Evolutionary conservation across 2,113 vertebrate species (phyloP).

Genomic region (Dicentrarchus labrax): DNA sequence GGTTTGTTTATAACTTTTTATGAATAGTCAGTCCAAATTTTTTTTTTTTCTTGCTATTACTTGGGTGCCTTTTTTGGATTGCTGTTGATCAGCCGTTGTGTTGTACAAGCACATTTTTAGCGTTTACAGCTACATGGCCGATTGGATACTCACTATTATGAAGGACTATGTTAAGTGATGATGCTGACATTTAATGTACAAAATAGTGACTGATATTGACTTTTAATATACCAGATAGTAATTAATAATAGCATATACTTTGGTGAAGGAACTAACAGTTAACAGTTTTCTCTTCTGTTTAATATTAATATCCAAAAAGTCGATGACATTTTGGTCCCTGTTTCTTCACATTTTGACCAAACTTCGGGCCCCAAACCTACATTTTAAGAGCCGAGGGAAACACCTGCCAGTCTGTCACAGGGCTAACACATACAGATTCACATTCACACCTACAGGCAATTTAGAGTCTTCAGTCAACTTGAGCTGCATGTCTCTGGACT

Average conservation of each 20-base stretch:
- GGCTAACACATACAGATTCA: slow-evolving; percentile 29
- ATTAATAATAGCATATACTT: neutral
- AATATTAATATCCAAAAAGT: neutral
- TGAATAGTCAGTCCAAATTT: neutral
- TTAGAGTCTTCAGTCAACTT: slow-evolving; percentile 51
- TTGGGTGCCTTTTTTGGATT: neutral
- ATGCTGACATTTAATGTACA: neutral
- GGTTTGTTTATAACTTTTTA: neutral
- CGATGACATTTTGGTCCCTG: neutral
- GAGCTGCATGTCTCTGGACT: slow-evolving; percentile 44
- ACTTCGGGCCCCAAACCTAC: neutral
- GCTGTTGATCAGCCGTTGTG: neutral
- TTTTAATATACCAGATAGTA: neutral
- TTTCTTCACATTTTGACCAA: neutral
- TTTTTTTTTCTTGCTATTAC: neutral
- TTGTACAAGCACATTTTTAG: neutral
- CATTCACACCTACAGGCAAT: slow-evolving; percentile 48
- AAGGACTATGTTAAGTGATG: neutral
- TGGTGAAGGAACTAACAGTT: neutral
- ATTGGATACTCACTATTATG: slow-evolving; percentile 1
- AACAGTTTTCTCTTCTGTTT: neutral
- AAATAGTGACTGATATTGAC: neutral
- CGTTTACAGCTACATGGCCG: neutral
- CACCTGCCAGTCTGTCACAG: slow-evolving; percentile 55
- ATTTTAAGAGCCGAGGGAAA: neutral